Conservation (phyloP, 2,888 invertebrate species). For the Andricus quercusramuli region DNA sequence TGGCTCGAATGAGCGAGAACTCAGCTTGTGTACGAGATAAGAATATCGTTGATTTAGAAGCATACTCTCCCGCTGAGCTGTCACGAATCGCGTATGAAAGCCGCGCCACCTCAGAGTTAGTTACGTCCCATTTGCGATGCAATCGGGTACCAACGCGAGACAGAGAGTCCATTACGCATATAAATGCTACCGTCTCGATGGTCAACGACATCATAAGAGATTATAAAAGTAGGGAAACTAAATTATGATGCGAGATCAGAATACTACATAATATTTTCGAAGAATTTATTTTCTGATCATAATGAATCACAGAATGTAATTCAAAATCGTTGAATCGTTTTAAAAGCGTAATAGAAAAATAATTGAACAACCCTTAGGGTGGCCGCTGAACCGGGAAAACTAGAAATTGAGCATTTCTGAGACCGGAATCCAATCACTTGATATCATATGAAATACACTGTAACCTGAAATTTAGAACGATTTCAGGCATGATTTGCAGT, state of each 20-base stretch:
- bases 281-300: not conserved
- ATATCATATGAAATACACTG: no score
- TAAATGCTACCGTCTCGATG: conserved; percentile 26
- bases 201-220: conserved; percentile 9
- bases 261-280: not conserved
- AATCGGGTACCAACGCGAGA: conserved; percentile 45
- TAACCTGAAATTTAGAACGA: no score
- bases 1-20: conserved; percentile 30
- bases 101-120: conserved; percentile 54
- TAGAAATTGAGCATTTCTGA: no score
- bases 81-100: conserved; percentile 53
- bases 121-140: conserved; percentile 56
- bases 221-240: not conserved
- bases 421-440: no score
- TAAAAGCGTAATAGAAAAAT: no score
- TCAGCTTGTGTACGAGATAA: conserved; percentile 32
- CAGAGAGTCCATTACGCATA: conserved; percentile 23
- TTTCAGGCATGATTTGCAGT: no score
- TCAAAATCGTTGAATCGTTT: no score
- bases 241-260: not conserved
- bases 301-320: no score
- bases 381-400: no score
- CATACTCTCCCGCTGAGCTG: conserved; percentile 51
- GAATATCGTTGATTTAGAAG: conserved; percentile 41
- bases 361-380: no score